phyloP scores from a whole-genome alignment of 2,113 vertebrate genomes.

The Eclectus roratus region DNA sequence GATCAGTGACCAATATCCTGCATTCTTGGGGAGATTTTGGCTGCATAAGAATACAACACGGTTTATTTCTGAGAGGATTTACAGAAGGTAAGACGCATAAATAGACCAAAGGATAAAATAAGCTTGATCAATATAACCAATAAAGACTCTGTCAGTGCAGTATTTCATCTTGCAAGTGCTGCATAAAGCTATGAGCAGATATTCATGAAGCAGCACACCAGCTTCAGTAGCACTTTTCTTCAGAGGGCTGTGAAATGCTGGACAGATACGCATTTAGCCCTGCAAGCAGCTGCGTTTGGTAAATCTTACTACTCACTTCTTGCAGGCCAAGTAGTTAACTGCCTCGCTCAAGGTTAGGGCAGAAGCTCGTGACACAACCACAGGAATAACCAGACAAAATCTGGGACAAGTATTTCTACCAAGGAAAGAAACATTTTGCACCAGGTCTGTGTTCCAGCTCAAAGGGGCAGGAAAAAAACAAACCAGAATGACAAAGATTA shows the following conservation, averaged over 20 bases:
- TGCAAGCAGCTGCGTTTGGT: neutral
- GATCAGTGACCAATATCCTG: neutral
- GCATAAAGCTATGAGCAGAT: neutral
- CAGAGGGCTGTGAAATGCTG: neutral
- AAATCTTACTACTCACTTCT: neutral
- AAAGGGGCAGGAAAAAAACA: neutral
- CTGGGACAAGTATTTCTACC: neutral
- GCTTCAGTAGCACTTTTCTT: neutral
- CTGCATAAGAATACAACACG: neutral
- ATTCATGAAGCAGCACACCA: neutral
- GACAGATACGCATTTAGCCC: neutral
- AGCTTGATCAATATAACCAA: neutral
- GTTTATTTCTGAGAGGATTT: slow-evolving; percentile 4
- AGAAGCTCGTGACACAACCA: neutral
- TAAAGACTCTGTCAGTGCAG: neutral
- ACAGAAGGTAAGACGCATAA: neutral
- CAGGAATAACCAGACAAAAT: neutral
- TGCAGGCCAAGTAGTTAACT: neutral
- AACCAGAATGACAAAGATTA: neutral
- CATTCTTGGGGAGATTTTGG: neutral
- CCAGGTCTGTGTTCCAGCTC: neutral
- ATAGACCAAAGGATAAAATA: neutral
- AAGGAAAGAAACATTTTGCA: neutral
- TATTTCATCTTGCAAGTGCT: neutral
- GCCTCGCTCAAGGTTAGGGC: neutral